Conservation (phyloP, 2,888 invertebrate genomes). For the Cantharis nigra region DNA sequence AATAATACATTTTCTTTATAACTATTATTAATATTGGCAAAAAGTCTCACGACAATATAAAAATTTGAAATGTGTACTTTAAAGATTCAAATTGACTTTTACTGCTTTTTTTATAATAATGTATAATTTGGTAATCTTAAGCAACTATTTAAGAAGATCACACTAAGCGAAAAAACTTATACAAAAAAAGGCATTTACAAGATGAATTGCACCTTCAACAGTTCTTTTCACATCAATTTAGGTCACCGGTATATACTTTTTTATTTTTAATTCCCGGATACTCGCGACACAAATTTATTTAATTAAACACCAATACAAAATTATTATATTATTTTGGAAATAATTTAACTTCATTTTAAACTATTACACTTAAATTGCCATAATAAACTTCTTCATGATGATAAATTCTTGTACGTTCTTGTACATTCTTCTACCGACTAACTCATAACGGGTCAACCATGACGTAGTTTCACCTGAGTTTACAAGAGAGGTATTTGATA, state of each 20-base stretch:
- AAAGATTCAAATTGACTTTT: neutral
- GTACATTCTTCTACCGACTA: constrained; percentile 24
- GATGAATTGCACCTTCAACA: constrained; percentile 21
- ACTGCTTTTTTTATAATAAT: neutral
- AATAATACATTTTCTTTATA: neutral
- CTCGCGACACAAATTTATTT: constrained; percentile 10
- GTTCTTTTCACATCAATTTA: constrained; percentile 25
- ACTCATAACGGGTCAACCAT: constrained; percentile 33
- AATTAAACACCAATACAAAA: neutral
- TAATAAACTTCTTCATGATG: constrained; percentile 13
- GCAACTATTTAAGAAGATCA: neutral
- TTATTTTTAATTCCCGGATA: constrained; percentile 17
- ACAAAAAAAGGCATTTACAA: neutral
- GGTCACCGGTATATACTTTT: constrained; percentile 28
- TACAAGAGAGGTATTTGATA: constrained; percentile 30
- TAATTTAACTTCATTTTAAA: neutral
- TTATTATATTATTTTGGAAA: neutral
- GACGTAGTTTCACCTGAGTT: constrained; percentile 35
- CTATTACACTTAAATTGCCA: neutral
- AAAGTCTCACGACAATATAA: neutral
- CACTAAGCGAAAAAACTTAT: neutral
- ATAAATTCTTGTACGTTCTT: constrained; percentile 16
- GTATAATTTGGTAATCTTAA: neutral
- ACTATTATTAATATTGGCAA: neutral
- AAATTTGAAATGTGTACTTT: neutral